Percentiles rank a stretch among this genome's conserved stretches.
Evolutionary conservation across 1,140 invertebrate genomes (phyloP).

Genomic region (Antheraea pernyi): DNA sequence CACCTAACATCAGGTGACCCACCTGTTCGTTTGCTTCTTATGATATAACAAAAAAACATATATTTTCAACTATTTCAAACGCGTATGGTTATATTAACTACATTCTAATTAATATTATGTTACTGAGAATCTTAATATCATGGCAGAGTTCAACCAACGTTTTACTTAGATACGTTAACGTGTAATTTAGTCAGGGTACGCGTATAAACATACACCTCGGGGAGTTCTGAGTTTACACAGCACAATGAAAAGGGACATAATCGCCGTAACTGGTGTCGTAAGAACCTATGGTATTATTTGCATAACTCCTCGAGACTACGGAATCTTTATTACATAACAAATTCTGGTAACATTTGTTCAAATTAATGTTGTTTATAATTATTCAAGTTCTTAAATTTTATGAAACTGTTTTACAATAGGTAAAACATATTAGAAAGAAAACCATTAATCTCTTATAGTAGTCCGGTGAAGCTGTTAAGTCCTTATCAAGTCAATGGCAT

Average conservation of each 20-base stretch:
- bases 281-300: constrained; percentile 11
- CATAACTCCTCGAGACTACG: constrained; percentile 7
- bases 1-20: no score
- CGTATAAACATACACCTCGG: constrained; percentile 13
- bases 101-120: background rate
- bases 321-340: constrained; percentile 12
- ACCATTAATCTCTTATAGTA: no score
- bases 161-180: constrained; percentile 12
- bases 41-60: no score
- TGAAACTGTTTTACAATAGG: no score
- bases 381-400: background rate
- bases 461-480: no score
- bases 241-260: constrained; percentile 15
- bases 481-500: no score
- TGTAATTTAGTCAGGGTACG: constrained; percentile 26
- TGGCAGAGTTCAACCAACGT: constrained; percentile 9
- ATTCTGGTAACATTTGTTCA: constrained; percentile 17
- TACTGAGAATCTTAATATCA: constrained; percentile 1
- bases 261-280: constrained; percentile 13
- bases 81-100: background rate
- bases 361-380: constrained; percentile 8
- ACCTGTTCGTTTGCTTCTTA: no score
- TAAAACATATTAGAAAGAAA: no score
- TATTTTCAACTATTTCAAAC: no score
- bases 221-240: constrained; percentile 15